A percentile compares a stretch with the other conserved stretches of the same genome.
phyloP scores from a whole-genome alignment of 2,113 vertebrate genomes.

The Toxostoma redivivum region DNA sequence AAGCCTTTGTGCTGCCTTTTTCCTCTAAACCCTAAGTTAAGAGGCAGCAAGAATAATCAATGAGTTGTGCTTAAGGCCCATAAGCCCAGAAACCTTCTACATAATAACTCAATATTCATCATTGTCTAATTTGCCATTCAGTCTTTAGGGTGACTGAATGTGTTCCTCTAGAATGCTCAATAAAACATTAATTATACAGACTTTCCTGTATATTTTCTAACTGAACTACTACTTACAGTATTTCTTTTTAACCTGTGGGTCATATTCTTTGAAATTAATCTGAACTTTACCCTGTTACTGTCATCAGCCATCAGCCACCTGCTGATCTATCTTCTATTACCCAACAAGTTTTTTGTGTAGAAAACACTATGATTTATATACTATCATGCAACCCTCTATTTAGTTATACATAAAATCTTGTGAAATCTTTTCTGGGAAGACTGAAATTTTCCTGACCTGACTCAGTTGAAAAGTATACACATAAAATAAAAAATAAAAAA shows the following conservation, averaged over 20 bases:
- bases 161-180: neutral
- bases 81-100: neutral
- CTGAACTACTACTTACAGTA: neutral
- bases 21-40: neutral
- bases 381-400: neutral
- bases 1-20: neutral
- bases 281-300: neutral
- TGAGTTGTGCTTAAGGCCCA: neutral
- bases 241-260: neutral
- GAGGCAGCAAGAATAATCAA: neutral
- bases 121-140: neutral
- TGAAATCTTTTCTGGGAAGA: neutral
- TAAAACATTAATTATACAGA: neutral
- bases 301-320: neutral
- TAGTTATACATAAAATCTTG: neutral
- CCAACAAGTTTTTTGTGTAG: neutral
- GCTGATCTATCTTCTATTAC: neutral
- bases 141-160: neutral
- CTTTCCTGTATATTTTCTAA: neutral
- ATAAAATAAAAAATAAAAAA: neutral
- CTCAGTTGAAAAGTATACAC: neutral
- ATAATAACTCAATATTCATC: neutral
- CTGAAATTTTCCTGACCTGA: neutral
- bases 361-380: neutral
- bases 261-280: neutral